phyloP scores from a whole-genome alignment of 2,797 vertebrate species.

The Hydrolagus colliei region DNA sequence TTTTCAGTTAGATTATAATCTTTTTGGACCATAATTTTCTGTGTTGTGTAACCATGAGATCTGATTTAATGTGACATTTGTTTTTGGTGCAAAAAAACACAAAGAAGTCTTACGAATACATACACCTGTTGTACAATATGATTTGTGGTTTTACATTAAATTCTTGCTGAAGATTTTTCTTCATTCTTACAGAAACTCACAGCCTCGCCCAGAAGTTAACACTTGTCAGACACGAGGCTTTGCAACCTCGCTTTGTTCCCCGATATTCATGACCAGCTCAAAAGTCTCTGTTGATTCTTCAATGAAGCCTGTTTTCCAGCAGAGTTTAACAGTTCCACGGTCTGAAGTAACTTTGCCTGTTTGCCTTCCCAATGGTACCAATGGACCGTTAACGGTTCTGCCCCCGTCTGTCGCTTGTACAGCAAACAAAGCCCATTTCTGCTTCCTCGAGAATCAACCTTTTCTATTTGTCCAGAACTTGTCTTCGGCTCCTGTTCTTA shows the following conservation, averaged over 20 bases:
- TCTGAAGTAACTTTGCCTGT: slow-evolving; percentile 39
- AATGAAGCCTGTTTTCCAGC: slow-evolving; percentile 43
- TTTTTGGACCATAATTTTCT: too few species aligned
- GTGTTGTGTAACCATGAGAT: background rate
- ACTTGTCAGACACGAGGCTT: background rate
- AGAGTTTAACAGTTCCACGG: slow-evolving; percentile 43
- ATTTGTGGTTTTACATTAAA: background rate
- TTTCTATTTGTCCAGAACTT: slow-evolving; percentile 65
- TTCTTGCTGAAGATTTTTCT: slow-evolving; percentile 18
- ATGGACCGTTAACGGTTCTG: slow-evolving; percentile 37
- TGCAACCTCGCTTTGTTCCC: slow-evolving; percentile 37
- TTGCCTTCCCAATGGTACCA: slow-evolving; percentile 36
- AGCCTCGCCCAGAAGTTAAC: background rate
- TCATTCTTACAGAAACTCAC: slow-evolving; percentile 40
- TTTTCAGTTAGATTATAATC: too few species aligned
- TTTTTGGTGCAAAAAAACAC: background rate
- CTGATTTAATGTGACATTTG: background rate
- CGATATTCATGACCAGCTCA: slow-evolving; percentile 41
- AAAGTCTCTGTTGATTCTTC: slow-evolving; percentile 47
- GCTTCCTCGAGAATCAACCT: slow-evolving; percentile 48
- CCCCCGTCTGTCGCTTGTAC: slow-evolving; percentile 20
- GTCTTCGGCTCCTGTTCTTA: slow-evolving; percentile 72
- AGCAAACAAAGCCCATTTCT: slow-evolving; percentile 41
- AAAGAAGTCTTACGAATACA: too few species aligned
- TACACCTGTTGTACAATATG: too few species aligned